Evolutionary conservation across 2,888 invertebrate species (phyloP).

Genomic region (Hydrotaea cyrtoneurina): DNA sequence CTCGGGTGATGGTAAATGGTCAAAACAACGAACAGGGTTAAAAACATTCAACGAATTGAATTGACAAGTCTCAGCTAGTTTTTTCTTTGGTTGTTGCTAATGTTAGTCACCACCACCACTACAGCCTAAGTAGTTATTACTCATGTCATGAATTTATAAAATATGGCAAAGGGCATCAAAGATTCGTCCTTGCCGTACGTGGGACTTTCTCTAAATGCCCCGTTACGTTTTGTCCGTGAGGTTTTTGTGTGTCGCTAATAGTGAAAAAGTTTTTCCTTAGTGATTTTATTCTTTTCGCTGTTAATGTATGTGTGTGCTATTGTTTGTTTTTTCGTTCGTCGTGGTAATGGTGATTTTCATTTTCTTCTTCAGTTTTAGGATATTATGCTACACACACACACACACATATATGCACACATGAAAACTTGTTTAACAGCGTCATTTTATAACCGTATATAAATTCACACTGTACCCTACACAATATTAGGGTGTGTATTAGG

Average conservation of each 20-base stretch:
- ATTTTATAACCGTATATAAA: constrained; percentile 57
- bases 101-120: too few relatives aligned
- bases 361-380: constrained; percentile 27
- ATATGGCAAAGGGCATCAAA: background rate
- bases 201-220: background rate
- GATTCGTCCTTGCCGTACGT: background rate
- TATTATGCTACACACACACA: background rate
- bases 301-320: background rate
- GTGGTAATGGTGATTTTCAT: constrained; percentile 36
- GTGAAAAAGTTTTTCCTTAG: constrained; percentile 40
- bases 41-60: too few relatives aligned
- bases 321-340: background rate
- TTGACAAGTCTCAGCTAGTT: too few relatives aligned
- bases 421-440: constrained; percentile 52
- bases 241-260: constrained; percentile 31
- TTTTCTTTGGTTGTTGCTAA: too few relatives aligned
- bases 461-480: constrained; percentile 33
- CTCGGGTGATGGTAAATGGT: too few relatives aligned
- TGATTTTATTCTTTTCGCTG: constrained; percentile 41
- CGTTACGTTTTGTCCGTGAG: background rate
- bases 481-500: too few relatives aligned
- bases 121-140: too few relatives aligned
- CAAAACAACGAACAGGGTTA: too few relatives aligned
- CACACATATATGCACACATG: constrained; percentile 18
- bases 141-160: too few relatives aligned